A percentile compares a stretch with the other conserved stretches of the same genome.
These are phyloP conservation scores for Tiliacea aurago DNA, from an alignment of 2,888 invertebrate species.

Conservation along the genomic window DNA sequence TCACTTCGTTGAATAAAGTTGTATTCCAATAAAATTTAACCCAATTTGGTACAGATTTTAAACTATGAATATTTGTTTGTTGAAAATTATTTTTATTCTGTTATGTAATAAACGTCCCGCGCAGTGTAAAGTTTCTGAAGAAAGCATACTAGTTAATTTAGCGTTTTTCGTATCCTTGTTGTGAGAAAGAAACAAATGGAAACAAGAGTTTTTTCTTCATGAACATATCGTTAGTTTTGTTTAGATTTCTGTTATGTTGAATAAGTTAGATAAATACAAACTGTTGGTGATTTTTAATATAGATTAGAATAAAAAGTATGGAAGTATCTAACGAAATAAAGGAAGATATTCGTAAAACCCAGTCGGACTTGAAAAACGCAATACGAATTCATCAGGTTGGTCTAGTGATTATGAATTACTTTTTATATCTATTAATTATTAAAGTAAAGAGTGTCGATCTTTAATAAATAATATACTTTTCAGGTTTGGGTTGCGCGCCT, in stretches of 20 bases:
- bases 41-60: conserved; percentile 31
- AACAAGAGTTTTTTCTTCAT: conserved; percentile 61
- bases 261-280: conserved; percentile 21
- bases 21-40: conserved; percentile 34
- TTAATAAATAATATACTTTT: conserved; percentile 54
- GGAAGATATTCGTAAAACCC: conserved; percentile 91
- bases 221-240: conserved; percentile 45
- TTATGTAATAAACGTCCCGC: conserved; percentile 48
- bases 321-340: conserved; percentile 92
- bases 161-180: conserved; percentile 51
- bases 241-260: conserved; percentile 23
- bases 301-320: conserved; percentile 74
- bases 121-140: conserved; percentile 56
- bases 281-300: conserved; percentile 18
- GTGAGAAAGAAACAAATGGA: conserved; percentile 31
- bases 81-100: conserved; percentile 36
- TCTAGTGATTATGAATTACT: conserved; percentile 52
- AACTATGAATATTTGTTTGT: conserved; percentile 34
- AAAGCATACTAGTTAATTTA: conserved; percentile 42
- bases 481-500: conserved; percentile 90
- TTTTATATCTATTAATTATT: conserved; percentile 30
- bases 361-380: conserved; percentile 91
- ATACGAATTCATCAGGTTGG: conserved; percentile 92
- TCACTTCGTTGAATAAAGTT: conserved; percentile 58
- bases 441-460: conserved; percentile 22